These are phyloP conservation scores for Uromys caudimaculatus DNA, from an alignment of 2,797 vertebrate species.

Conservation along the genomic window DNA sequence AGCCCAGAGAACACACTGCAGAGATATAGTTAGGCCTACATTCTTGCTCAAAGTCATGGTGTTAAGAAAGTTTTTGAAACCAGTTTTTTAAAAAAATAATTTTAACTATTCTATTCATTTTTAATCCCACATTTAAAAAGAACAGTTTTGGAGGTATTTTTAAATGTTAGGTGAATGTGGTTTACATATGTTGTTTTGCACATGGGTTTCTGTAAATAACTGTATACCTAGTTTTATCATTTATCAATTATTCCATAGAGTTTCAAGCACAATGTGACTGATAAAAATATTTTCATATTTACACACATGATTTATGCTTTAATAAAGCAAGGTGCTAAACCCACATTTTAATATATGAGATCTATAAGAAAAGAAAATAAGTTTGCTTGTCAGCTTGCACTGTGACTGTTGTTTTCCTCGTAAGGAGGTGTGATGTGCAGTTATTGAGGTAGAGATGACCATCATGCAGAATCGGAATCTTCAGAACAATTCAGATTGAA, in stretches of 20 bases:
- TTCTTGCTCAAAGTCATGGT: neutral
- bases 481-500: neutral
- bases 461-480: neutral
- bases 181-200: neutral
- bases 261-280: neutral
- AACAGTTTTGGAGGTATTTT: neutral
- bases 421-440: neutral
- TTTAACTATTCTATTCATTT: neutral
- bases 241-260: constrained; percentile 7
- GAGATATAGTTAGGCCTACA: neutral
- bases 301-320: neutral
- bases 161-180: neutral
- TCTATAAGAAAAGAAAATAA: neutral
- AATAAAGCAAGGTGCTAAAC: neutral
- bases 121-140: neutral
- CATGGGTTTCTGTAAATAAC: neutral
- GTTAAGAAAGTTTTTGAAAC: neutral
- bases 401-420: neutral
- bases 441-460: neutral
- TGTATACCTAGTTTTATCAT: constrained; percentile 12
- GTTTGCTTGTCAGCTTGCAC: neutral
- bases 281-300: constrained; percentile 2
- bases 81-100: neutral
- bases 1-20: neutral
- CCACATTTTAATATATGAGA: neutral